Base-by-base conservation (phyloP, 2,888 invertebrate genomes). In the Catocala fraxini region DNA sequence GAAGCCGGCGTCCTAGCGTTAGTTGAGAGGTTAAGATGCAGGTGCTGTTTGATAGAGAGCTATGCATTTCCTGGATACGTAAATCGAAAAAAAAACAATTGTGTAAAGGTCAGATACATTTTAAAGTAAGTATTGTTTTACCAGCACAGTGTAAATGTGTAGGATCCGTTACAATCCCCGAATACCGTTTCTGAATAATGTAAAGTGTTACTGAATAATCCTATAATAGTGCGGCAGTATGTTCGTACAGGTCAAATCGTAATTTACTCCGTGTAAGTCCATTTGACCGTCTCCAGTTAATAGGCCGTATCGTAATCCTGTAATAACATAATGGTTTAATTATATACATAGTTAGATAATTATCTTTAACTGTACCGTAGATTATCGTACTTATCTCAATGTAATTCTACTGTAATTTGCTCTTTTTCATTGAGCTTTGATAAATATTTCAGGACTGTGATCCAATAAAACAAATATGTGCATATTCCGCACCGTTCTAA, bases 281-380 rank as follows among this genome's bases (percentile, higher is more conserved):
- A 65, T 56, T 68, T 47, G 12, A 59, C 55, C 57, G 51, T 34
- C 41, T 15, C 54, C 47, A 68, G 15, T 62, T 54, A 70, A 71
- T 64, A 51, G 56, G 51, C 56, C 58, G 64, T 49, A n/a, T 53
- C 43, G 60, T 46, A 60, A 46, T 39, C 48, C 41, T 47, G 43
- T 71, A 70, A 60, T 59, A 57, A 56, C 63, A 43, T 46, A 61
- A 51, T 60, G 51, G 63, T 71, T 71, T 47, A 58, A 70, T 66
- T 66, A 63, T 66, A 63, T 42, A 59, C 61, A 66, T 63, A 66
- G 59, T 62, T 53, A 53, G 43, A 45, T 59, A 63, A 46, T 45
- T 41, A 4, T 25, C 11, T 39, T 46, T n/a, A 55, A 65, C 33
- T 49, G 9, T 47, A 59, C 57, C n/a, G 45, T 12, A 53, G 60